Evolutionary conservation across 2,113 vertebrate species (phyloP), one percentile per base, ranked within the genome.

Genomic region (Spermophilus dauricus): DNA sequence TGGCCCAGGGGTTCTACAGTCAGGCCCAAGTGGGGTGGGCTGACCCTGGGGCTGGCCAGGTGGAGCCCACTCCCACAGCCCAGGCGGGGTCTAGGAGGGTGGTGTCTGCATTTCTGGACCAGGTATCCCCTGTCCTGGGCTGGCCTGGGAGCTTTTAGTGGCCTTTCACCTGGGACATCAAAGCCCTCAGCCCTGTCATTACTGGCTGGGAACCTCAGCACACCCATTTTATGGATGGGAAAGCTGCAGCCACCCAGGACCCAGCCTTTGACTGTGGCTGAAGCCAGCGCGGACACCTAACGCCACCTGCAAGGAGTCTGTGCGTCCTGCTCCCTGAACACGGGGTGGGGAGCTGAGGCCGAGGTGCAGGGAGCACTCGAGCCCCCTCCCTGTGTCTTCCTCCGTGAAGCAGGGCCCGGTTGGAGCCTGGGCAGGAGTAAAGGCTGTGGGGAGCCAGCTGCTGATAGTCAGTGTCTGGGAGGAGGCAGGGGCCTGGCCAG

Each of bases 191-290:
- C 73, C 83, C 90, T 83, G 87, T 94, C 56, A 86, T 97, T 92
- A 97, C 4, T 2, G 77, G 12, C 95, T 63, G 93, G 69, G 87
- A 91, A 39, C 18, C 17, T 12, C 14, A 34, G 83, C 6, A 22
- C 3, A 16, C 96, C 97, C 83, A 67, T 92, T 97, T 97, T 93
- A 97, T 48, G 69, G 94, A 86, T 89, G 96, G 90, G 96, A 91
- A 94, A 78, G 72, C 48, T 0, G 76, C 22, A 4, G 91, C 37
- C 0, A 0, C 65, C 65, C 2, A 3, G 89, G 58, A 51, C 81
- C 37, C 96, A 56, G 96, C 75, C 26, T 32, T 16, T 39, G 94
- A 72, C 18, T 39, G 34, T 28, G 30, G 37, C 72, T 20, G 6
- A n/a, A 70, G 28, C 42, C 1, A 0, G 34, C 51, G 67, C 5